These are phyloP conservation scores for Berghia stephanieae DNA, from an alignment of 1,140 invertebrate genomes.

Conservation along the genomic window DNA sequence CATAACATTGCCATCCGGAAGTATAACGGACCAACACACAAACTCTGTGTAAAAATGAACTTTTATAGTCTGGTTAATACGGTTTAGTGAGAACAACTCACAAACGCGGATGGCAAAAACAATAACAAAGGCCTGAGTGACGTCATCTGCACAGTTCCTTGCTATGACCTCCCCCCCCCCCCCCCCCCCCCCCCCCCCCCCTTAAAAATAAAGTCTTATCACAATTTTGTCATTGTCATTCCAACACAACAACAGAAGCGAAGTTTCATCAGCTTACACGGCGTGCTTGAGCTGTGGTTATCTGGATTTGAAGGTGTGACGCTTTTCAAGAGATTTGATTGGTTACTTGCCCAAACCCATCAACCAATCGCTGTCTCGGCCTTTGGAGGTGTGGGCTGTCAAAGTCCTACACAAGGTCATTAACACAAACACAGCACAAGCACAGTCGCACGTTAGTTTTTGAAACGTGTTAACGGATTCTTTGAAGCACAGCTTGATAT, in stretches of 20 bases:
- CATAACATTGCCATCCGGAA: no score
- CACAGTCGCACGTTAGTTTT: background rate
- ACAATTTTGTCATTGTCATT: background rate
- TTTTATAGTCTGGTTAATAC: no score
- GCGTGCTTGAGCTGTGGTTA: background rate
- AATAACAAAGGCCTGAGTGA: no score
- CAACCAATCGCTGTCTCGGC: background rate
- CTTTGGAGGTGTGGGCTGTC: constrained; percentile 1
- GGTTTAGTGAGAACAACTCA: no score
- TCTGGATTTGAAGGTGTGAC: constrained; percentile 3
- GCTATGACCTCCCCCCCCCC: background rate
- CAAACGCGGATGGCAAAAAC: no score
- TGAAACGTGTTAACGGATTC: background rate
- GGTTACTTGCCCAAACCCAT: background rate
- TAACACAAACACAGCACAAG: background rate
- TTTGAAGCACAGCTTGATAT: no score
- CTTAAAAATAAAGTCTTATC: background rate
- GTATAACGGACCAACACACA: no score
- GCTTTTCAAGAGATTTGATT: background rate
- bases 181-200: background rate
- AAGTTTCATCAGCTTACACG: background rate
- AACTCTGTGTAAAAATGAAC: no score
- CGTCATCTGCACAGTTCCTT: background rate
- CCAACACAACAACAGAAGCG: background rate
- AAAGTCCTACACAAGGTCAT: constrained; percentile 1